Conservation (phyloP, 64 coral and sea anemone genomes). For the Exaiptasia diaphana region DNA sequence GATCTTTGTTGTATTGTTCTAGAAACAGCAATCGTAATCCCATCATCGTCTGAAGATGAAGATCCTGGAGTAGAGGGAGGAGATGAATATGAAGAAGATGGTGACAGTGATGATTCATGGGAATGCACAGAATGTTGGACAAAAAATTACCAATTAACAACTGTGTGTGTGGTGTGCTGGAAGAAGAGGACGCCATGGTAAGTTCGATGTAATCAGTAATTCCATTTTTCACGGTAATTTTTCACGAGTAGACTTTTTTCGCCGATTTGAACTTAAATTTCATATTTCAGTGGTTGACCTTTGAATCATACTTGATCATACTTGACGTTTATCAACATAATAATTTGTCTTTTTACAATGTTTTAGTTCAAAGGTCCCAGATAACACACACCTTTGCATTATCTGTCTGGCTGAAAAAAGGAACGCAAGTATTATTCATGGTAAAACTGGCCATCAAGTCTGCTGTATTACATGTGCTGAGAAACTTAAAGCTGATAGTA, state of each 20-base stretch:
- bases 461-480: conserved; percentile 82
- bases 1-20: too few relatives aligned
- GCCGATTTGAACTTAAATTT: too few relatives aligned
- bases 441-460: conserved; percentile 78
- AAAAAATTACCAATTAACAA: conserved; percentile 83
- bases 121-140: conserved; percentile 50
- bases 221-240: too few relatives aligned
- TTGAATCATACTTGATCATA: too few relatives aligned
- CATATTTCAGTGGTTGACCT: too few relatives aligned
- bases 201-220: too few relatives aligned
- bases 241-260: too few relatives aligned
- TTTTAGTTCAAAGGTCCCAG: too few relatives aligned
- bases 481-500: conserved; percentile 68
- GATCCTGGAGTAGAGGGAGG: conserved; percentile 84
- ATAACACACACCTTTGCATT: too few relatives aligned
- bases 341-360: too few relatives aligned
- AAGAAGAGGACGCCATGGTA: conserved; percentile 2
- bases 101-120: conserved; percentile 86
- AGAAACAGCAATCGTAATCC: neutral
- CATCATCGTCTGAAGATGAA: conserved; percentile 55
- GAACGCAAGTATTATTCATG: conserved; percentile 81
- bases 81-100: conserved; percentile 77
- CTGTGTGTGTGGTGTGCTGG: conserved; percentile 72
- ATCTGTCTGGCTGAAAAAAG: too few relatives aligned
- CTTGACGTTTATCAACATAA: too few relatives aligned